Conservation (phyloP, 2,888 invertebrate genomes). For the Ischnura elegans region DNA sequence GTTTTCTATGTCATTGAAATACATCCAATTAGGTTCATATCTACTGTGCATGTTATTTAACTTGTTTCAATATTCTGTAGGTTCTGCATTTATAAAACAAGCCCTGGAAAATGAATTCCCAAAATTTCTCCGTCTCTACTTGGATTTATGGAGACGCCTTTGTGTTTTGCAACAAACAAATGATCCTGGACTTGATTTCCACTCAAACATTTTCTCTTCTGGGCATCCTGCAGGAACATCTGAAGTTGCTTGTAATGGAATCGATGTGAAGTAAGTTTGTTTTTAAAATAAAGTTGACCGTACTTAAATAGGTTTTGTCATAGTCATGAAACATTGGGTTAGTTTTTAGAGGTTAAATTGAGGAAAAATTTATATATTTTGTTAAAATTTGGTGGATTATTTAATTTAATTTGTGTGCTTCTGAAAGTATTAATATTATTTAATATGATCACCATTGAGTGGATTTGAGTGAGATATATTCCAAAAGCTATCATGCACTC, state of each 20-base stretch:
- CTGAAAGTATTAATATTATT: too few relatives aligned
- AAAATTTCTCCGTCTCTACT: constrained; percentile 89
- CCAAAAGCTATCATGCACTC: too few relatives aligned
- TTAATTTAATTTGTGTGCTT: too few relatives aligned
- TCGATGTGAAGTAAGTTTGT: constrained; percentile 44
- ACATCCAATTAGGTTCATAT: too few relatives aligned
- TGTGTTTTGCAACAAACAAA: constrained; percentile 44
- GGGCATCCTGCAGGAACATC: constrained; percentile 13
- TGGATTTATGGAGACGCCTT: constrained; percentile 83
- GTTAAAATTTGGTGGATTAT: too few relatives aligned
- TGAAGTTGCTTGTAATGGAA: not conserved
- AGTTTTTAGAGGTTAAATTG: not conserved
- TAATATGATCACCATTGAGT: too few relatives aligned
- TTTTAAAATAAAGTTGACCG: too few relatives aligned
- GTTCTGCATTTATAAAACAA: constrained; percentile 84
- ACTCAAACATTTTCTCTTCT: not conserved
- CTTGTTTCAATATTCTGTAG: constrained; percentile 71
- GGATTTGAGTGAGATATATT: too few relatives aligned
- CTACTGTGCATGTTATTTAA: not conserved
- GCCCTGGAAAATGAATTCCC: constrained; percentile 94
- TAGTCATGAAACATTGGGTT: too few relatives aligned
- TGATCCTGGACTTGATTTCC: constrained; percentile 15
- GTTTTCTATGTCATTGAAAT: too few relatives aligned
- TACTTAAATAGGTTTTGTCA: too few relatives aligned
- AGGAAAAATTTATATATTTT: too few relatives aligned